Conservation (phyloP, 2,888 invertebrate species). For the Zygogramma bicolorata region DNA sequence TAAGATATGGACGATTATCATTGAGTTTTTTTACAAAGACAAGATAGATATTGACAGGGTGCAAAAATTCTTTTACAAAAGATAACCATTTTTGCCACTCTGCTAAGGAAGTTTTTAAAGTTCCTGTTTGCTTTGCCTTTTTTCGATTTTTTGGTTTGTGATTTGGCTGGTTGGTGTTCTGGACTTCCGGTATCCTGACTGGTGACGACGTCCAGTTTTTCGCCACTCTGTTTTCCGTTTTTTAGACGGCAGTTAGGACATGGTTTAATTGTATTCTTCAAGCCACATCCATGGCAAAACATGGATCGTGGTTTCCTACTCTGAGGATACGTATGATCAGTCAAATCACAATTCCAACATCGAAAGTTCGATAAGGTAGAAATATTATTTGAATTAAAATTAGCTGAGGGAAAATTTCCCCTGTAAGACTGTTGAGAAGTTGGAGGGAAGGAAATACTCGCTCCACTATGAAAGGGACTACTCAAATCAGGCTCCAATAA, state of each 20-base stretch:
- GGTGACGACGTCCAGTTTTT: no score
- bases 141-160: background rate
- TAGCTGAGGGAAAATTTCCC: background rate
- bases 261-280: background rate
- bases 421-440: background rate
- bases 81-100: constrained; percentile 15
- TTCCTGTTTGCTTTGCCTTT: background rate
- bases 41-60: constrained; percentile 1
- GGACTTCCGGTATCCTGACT: background rate
- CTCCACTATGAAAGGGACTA: background rate
- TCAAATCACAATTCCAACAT: constrained; percentile 26
- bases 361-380: background rate
- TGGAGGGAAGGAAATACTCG: background rate
- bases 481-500: constrained; percentile 26
- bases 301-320: constrained; percentile 5
- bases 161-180: background rate
- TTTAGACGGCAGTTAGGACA: constrained; percentile 13
- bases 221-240: no score
- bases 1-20: constrained; percentile 16
- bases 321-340: background rate
- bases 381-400: background rate
- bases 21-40: constrained; percentile 22
- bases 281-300: constrained; percentile 23
- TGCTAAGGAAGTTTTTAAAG: background rate
- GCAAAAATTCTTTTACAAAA: background rate